Percentiles rank a stretch among this genome's conserved stretches.
Evolutionary conservation across 2,797 vertebrate species (phyloP).

Genomic region (Percopsis omiscomaycus): DNA sequence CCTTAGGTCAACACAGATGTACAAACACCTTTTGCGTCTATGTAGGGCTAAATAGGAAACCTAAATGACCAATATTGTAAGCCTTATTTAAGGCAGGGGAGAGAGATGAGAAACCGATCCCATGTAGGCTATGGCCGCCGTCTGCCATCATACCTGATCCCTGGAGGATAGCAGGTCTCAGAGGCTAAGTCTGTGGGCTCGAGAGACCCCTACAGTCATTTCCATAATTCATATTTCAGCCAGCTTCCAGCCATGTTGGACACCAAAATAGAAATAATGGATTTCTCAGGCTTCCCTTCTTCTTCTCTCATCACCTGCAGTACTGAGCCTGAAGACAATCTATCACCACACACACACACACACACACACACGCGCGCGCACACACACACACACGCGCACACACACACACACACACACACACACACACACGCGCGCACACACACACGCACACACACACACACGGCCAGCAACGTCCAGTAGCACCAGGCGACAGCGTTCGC

Average conservation of each 20-base stretch:
- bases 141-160: slow-evolving; percentile 44
- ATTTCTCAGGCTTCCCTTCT: slow-evolving; percentile 48
- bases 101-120: slow-evolving; percentile 11
- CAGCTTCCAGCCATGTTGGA: slow-evolving; percentile 51
- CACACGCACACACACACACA: slow-evolving; percentile 19
- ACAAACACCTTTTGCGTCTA: slow-evolving; percentile 1
- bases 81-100: slow-evolving; percentile 15
- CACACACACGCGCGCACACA: slow-evolving; percentile 14
- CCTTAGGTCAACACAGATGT: slow-evolving; percentile 6
- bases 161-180: slow-evolving; percentile 31
- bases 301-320: slow-evolving; percentile 44
- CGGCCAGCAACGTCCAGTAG: slow-evolving; percentile 46
- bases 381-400: slow-evolving; percentile 7
- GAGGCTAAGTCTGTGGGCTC: slow-evolving; percentile 40
- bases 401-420: slow-evolving; percentile 13
- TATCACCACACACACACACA: slow-evolving; percentile 20
- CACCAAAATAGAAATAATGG: slow-evolving; percentile 68
- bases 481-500: slow-evolving; percentile 55
- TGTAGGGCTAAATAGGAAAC: slow-evolving; percentile 22
- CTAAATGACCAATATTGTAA: slow-evolving; percentile 4
- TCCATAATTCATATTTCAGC: slow-evolving; percentile 65
- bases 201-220: slow-evolving; percentile 53
- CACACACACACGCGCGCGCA: neutral
- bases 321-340: slow-evolving; percentile 48
- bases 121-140: slow-evolving; percentile 6